A percentile compares a stretch with the other conserved stretches of the same genome.
Evolutionary conservation across 2,113 vertebrate genomes (phyloP).

Genomic region (Planiliza haematocheilus): DNA sequence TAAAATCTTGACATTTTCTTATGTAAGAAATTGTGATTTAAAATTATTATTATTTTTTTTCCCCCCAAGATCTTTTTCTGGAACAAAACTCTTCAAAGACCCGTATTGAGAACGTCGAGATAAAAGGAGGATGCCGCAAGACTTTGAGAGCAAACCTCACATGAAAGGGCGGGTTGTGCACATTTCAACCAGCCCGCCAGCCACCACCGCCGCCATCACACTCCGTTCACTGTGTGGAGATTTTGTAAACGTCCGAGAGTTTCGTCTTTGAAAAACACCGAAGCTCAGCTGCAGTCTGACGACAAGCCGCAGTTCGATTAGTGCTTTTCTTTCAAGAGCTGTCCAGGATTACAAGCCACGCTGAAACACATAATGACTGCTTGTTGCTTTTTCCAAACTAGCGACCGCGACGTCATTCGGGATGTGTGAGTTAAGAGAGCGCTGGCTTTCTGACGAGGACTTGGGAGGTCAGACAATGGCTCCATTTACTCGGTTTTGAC

Average conservation of each 20-base stretch:
- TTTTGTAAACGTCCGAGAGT: slow-evolving; percentile 2
- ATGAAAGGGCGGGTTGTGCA: background rate
- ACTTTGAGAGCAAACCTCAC: slow-evolving; percentile 22
- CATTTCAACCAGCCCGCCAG: slow-evolving; percentile 14
- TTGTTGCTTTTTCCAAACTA: slow-evolving; percentile 29
- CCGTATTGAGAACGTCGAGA: slow-evolving; percentile 56
- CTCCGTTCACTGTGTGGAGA: slow-evolving; percentile 1
- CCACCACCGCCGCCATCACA: background rate
- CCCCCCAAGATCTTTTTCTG: slow-evolving; percentile 21
- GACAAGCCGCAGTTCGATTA: background rate
- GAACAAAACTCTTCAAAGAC: slow-evolving; percentile 60
- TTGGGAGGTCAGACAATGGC: slow-evolving; percentile 68
- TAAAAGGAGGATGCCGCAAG: background rate
- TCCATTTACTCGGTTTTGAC: slow-evolving; percentile 63
- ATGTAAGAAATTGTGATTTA: slow-evolving; percentile 12
- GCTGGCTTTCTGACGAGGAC: slow-evolving; percentile 35
- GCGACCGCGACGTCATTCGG: slow-evolving; percentile 41
- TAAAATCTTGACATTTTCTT: slow-evolving; percentile 8
- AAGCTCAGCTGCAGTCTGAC: slow-evolving; percentile 29
- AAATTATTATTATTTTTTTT: slow-evolving; percentile 11
- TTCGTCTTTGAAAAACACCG: background rate
- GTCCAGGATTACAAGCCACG: background rate
- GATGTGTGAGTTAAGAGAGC: slow-evolving; percentile 30
- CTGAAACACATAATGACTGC: slow-evolving; percentile 3
- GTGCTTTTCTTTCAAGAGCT: slow-evolving; percentile 7